Conservation (phyloP, 2,113 vertebrate genomes). For the Neomonachus schauinslandi region DNA sequence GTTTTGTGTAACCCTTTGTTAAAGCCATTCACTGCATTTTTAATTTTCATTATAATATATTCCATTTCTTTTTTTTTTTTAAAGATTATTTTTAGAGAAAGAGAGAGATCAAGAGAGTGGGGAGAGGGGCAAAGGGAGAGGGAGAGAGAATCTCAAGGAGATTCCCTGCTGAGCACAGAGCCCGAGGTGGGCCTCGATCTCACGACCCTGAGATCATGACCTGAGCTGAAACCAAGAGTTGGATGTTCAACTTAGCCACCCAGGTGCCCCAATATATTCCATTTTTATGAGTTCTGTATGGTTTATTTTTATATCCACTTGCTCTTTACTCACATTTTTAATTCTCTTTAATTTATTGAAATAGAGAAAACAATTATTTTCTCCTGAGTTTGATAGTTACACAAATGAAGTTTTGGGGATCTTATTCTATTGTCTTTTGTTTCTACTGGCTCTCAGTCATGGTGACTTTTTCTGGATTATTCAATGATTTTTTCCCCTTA, state of each 20-base stretch:
- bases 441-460: neutral
- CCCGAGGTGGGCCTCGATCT: neutral
- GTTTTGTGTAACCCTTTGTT: neutral
- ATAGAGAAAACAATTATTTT: neutral
- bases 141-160: neutral
- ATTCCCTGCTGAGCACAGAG: neutral
- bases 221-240: neutral
- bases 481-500: neutral
- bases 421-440: neutral
- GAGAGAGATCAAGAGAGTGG: neutral
- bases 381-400: neutral
- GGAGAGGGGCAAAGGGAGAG: neutral
- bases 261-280: neutral
- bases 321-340: neutral
- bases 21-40: conserved; percentile 17
- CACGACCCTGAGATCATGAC: neutral
- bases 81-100: neutral
- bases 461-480: neutral
- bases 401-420: neutral
- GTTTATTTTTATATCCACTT: neutral
- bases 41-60: neutral
- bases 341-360: neutral
- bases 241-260: neutral
- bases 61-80: neutral
- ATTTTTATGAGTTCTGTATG: neutral